A percentile compares a stretch with the other conserved stretches of the same genome.
Conservation (phyloP, 2,888 invertebrate species). For the Hetaerina titia region DNA sequence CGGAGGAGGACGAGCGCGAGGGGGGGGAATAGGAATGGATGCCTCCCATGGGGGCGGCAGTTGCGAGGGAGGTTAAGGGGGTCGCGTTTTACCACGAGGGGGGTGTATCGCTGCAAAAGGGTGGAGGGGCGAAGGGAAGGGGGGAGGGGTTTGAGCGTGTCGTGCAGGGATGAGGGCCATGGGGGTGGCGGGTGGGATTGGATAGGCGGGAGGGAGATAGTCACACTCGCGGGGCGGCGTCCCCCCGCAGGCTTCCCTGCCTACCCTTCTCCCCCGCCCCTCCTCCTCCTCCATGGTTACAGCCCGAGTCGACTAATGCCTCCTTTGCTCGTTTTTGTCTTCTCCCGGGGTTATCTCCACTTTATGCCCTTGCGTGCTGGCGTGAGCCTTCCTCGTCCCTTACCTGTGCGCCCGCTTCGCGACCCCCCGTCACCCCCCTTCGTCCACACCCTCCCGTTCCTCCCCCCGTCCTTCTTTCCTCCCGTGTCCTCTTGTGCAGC, state of each 20-base stretch:
- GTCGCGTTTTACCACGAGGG: background rate
- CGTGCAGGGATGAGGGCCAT: background rate
- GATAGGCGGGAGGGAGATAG: background rate
- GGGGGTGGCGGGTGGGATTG: background rate
- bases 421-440: background rate
- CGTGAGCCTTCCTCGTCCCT: conserved; percentile 32
- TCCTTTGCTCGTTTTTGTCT: conserved; percentile 52
- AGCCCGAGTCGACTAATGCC: conserved; percentile 42
- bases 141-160: background rate
- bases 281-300: background rate
- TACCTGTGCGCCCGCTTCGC: conserved; percentile 12
- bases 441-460: background rate
- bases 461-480: background rate
- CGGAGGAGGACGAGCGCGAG: background rate
- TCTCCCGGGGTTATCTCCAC: conserved; percentile 60
- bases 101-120: background rate
- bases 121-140: conserved; percentile 19
- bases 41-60: conserved; percentile 14
- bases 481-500: conserved; percentile 55
- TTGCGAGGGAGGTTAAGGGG: conserved; percentile 16
- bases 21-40: background rate
- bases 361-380: conserved; percentile 60
- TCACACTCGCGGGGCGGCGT: conserved; percentile 54
- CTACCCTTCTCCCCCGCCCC: background rate
- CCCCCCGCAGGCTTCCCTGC: background rate